These are phyloP conservation scores for Epinotia nisella DNA, from an alignment of 2,888 invertebrate species.

Conservation along the genomic window DNA sequence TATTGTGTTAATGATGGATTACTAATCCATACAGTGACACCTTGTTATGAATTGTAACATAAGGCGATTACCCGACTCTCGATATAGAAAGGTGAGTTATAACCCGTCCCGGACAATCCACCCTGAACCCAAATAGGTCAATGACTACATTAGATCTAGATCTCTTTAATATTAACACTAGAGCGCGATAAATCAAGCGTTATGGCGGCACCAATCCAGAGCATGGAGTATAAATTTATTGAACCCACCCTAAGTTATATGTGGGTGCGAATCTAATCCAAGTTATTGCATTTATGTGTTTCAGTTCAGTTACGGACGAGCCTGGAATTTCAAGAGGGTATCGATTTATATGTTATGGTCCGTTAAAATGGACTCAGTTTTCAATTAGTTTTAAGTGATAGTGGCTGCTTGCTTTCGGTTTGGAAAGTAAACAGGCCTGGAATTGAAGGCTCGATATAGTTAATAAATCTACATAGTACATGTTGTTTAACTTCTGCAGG, in stretches of 20 bases:
- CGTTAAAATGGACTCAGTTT: slow-evolving; percentile 40
- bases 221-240: slow-evolving; percentile 52
- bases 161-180: slow-evolving; percentile 49
- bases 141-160: slow-evolving; percentile 33
- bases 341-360: slow-evolving; percentile 46
- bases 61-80: background rate
- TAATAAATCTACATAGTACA: background rate
- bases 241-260: slow-evolving; percentile 50
- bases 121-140: slow-evolving; percentile 16
- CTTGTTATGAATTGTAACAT: too few relatives aligned
- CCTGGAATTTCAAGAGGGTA: slow-evolving; percentile 45
- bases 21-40: too few relatives aligned
- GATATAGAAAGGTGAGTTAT: background rate
- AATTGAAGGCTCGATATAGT: background rate
- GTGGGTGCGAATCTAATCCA: slow-evolving; percentile 55
- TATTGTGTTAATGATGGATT: too few relatives aligned
- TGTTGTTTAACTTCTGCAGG: slow-evolving; percentile 2
- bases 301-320: slow-evolving; percentile 46
- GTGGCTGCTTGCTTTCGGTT: slow-evolving; percentile 26
- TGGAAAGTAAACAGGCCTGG: slow-evolving; percentile 14
- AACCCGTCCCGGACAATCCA: background rate
- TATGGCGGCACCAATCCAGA: slow-evolving; percentile 47
- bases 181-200: slow-evolving; percentile 49
- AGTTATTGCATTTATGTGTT: slow-evolving; percentile 61
- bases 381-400: slow-evolving; percentile 44